A percentile compares a stretch with the other conserved stretches of the same genome.
These are phyloP conservation scores for Zootermopsis nevadensis DNA, from an alignment of 2,888 invertebrate genomes.

Conservation along the genomic window DNA sequence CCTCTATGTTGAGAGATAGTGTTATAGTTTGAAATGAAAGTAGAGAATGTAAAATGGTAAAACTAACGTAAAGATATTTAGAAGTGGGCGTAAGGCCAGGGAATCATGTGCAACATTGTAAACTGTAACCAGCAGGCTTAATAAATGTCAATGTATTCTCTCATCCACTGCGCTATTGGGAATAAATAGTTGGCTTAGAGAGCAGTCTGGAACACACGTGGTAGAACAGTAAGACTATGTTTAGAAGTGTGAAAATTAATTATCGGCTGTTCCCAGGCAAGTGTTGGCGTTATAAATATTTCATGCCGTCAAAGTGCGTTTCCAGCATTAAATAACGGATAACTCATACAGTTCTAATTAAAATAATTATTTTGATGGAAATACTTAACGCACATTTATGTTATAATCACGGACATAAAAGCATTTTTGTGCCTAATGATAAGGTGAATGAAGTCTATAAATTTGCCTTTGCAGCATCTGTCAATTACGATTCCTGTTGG, in stretches of 20 bases:
- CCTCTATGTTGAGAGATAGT: no score
- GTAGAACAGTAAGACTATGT: background rate
- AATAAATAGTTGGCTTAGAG: background rate
- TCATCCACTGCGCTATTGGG: background rate
- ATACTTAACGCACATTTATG: background rate
- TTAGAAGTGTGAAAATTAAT: conserved; percentile 27
- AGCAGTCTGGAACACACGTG: background rate
- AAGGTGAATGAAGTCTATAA: no score
- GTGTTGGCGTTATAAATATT: conserved; percentile 38
- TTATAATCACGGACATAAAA: background rate
- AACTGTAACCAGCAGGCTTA: no score
- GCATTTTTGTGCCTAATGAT: no score
- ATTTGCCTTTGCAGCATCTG: no score
- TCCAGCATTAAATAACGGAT: background rate
- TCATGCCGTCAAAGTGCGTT: conserved; percentile 22
- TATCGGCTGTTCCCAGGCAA: background rate
- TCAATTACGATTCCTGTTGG: no score
- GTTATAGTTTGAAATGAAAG: no score
- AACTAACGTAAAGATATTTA: no score
- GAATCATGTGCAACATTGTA: no score
- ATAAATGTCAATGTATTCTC: no score
- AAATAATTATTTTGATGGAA: background rate
- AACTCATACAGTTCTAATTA: background rate
- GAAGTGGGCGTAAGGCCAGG: no score
- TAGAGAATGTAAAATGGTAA: no score